Evolutionary conservation across 2,797 vertebrate genomes (phyloP), one percentile per base, ranked within the genome.

Genomic region (Lerista edwardsae): DNA sequence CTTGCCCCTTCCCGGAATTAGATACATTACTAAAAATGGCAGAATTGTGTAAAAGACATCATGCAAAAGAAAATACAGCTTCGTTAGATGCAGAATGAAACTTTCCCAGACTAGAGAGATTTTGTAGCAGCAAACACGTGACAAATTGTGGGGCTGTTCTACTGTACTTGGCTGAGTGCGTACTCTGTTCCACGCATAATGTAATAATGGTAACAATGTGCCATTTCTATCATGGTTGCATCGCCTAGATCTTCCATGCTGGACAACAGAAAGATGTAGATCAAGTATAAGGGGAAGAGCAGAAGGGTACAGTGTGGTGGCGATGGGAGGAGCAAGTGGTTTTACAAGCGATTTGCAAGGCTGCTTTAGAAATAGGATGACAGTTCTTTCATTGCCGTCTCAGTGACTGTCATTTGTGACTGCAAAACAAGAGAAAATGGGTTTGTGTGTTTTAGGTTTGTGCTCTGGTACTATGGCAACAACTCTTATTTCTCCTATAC

Each of bases 301-400:
- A 75, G 41, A 29, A 25, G n/a, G 25, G 31, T 15, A 67, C 3
- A 4, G 25, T 14, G 27, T 65, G 44, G 55, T 3, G 9, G 4
- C 31, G 17, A 2, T 55, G 31, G 29, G 41, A 31, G 29, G 8
- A 14, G 36, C 51, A 44, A 51, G 23, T 39, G 25, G 41, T 62
- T 44, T n/a, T 39, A 73, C 4, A 2, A 74, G 7, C 14, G 21
- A 25, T 11, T 1, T 31, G 61, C 12, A n/a, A 65, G 27, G 57
- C 11, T 80, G 59, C 34, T 34, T 65, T 15, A 2, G 41, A 74
- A 84, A 78, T 3, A 68, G 84, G 82, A 34, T 0, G 5, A n/a
- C 0, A 8, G 23, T 68, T 75, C 76, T 67, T 1, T 59, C 0
- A 0, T 0, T 79, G 68, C 69, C 27, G 27, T 68, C 41, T 2